Evolutionary conservation across 2,797 vertebrate species (phyloP).

Genomic region (Coilia nasus): DNA sequence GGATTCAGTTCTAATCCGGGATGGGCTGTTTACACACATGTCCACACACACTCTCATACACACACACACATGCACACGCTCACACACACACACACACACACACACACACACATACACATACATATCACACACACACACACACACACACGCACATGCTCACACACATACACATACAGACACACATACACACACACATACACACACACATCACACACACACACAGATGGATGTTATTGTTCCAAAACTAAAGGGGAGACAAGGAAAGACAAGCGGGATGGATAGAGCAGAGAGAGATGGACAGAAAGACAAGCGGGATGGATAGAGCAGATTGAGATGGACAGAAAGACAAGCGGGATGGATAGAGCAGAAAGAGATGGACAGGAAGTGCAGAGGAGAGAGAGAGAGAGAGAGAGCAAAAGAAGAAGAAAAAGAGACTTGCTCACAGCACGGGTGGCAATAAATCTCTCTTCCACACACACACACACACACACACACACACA

Average conservation of each 20-base stretch:
- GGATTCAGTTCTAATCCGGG: too few species aligned
- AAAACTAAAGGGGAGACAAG: too few species aligned
- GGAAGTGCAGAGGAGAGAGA: neutral
- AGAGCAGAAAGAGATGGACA: conserved; percentile 1
- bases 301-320: too few species aligned
- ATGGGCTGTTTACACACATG: too few species aligned
- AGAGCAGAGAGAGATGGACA: too few species aligned
- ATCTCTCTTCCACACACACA: conserved; percentile 74
- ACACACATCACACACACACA: neutral
- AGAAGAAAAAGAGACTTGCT: conserved; percentile 58
- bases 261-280: too few species aligned
- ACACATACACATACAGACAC: neutral
- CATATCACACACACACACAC: too few species aligned
- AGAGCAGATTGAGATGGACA: too few species aligned
- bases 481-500: conserved; percentile 12
- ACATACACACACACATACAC: neutral
- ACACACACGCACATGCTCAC: neutral
- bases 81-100: neutral
- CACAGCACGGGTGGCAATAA: conserved; percentile 87
- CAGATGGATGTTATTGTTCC: neutral
- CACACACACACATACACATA: neutral
- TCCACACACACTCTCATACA: too few species aligned
- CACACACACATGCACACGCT: neutral
- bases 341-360: too few species aligned
- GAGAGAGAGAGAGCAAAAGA: conserved; percentile 30